Conservation (phyloP, 2,797 vertebrate genomes). For the Argyrosomus regius region DNA sequence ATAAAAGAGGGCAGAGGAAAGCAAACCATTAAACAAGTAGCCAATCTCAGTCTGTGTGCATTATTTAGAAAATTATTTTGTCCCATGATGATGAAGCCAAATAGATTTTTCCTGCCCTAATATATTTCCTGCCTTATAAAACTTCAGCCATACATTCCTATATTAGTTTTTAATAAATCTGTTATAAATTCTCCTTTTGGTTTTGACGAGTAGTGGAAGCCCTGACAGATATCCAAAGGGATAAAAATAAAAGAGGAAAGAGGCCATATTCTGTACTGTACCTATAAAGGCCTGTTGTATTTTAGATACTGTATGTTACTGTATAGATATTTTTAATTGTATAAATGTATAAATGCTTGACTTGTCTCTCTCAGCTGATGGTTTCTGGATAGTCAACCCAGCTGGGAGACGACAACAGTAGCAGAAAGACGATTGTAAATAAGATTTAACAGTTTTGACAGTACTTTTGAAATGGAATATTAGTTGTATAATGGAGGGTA, state of each 20-base stretch:
- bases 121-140: constrained; percentile 82
- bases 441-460: constrained; percentile 67
- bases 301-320: constrained; percentile 82
- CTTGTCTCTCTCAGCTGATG: constrained; percentile 60
- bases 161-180: constrained; percentile 58
- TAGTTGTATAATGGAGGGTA: constrained; percentile 50
- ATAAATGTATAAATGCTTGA: constrained; percentile 78
- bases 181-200: constrained; percentile 56
- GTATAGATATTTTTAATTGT: constrained; percentile 82
- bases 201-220: constrained; percentile 58
- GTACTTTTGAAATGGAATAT: constrained; percentile 58
- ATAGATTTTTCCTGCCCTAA: constrained; percentile 70
- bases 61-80: constrained; percentile 48
- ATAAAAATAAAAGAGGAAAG: constrained; percentile 68
- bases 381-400: constrained; percentile 52
- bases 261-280: constrained; percentile 81
- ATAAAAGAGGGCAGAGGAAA: constrained; percentile 38
- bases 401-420: constrained; percentile 55
- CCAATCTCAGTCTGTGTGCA: constrained; percentile 34
- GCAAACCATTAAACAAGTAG: constrained; percentile 42
- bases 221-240: constrained; percentile 62
- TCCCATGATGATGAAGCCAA: constrained; percentile 75
- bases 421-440: constrained; percentile 79
- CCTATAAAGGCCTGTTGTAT: constrained; percentile 77
- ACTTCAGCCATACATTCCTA: constrained; percentile 79